Base-by-base conservation (phyloP, 2,113 vertebrate genomes). In the Melanostigma gelatinosum region DNA sequence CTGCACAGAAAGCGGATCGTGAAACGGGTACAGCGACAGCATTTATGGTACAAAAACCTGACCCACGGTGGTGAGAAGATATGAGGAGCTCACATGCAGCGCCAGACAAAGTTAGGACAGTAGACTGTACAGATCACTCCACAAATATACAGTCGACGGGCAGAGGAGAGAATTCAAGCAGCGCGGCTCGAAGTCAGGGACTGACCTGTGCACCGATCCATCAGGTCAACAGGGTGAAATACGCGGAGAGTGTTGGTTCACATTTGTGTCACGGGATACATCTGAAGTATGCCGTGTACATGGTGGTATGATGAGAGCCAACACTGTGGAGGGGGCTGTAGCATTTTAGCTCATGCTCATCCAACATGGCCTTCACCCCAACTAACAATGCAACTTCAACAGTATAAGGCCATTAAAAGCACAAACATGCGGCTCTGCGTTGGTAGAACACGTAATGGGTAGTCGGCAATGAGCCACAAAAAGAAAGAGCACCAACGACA, bases 91-190 rank as follows among this genome's bases (percentile, higher is more conserved):
- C 87, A 86, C 77, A 88, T 72, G 76, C 62, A 80, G 87, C 5
- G 63, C 68, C 55, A 13, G 58, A 73, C 60, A 71, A 80, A 54
- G 55, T 79, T 67, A 81, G 71, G 63, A 83, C 77, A 34, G 83
- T 72, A 87, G 86, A 87, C 88, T 87, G 89, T 6, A 87, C 84
- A 78, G 74, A 80, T 73, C 69, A 6, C 62, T 90, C 72, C 64
- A 70, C 57, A 90, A 90, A 91, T 88, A 91, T 82, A 91, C 91
- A 85, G 84, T 58, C n/a, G 57, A 60, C 68, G 42, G 72, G 40
- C 68, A 75, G 72, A 66, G 55, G n/a, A 29, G 27, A 38, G 81
- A 76, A 60, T 79, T 69, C 29, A 7, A 64, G 73, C 85, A 67
- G 74, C 1, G 44, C 48, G 69, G 64, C 29, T 58, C 34, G 60